phyloP scores from a whole-genome alignment of 2,113 vertebrate genomes.

The Rhabdomys dilectus region DNA sequence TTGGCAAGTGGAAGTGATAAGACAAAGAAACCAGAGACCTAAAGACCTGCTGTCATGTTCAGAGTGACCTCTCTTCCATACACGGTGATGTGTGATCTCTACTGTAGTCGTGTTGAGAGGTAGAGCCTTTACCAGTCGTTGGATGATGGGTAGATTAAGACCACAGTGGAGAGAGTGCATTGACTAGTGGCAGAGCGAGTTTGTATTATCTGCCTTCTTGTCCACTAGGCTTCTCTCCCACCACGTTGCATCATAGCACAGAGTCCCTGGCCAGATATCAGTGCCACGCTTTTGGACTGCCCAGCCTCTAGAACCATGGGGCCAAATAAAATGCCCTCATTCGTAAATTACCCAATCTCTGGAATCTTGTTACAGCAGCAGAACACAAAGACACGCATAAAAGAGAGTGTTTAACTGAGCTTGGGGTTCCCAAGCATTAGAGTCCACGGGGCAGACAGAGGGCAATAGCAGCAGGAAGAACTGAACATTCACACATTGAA shows the following conservation, averaged over 20 bases:
- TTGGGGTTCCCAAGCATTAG: background rate
- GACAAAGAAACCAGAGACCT: background rate
- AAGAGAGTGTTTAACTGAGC: no score
- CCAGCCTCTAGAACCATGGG: background rate
- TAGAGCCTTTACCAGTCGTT: background rate
- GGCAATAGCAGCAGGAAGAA: background rate
- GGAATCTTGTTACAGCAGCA: background rate
- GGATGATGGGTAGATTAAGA: background rate
- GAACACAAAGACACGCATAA: background rate
- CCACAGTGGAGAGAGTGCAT: background rate
- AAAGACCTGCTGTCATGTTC: background rate
- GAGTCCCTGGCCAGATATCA: background rate
- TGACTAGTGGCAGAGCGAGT: background rate
- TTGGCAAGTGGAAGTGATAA: background rate
- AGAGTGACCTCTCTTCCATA: background rate
- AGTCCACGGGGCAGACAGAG: background rate
- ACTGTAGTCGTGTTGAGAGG: background rate
- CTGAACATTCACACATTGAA: background rate
- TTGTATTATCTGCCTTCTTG: background rate
- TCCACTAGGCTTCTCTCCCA: background rate
- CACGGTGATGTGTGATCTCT: background rate
- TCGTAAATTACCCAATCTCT: background rate
- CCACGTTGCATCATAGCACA: accelerated
- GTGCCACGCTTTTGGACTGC: background rate
- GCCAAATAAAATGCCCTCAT: background rate